Base-by-base conservation (phyloP, 64 coral and sea anemone genomes). In the Catalaphyllia jardinei region DNA sequence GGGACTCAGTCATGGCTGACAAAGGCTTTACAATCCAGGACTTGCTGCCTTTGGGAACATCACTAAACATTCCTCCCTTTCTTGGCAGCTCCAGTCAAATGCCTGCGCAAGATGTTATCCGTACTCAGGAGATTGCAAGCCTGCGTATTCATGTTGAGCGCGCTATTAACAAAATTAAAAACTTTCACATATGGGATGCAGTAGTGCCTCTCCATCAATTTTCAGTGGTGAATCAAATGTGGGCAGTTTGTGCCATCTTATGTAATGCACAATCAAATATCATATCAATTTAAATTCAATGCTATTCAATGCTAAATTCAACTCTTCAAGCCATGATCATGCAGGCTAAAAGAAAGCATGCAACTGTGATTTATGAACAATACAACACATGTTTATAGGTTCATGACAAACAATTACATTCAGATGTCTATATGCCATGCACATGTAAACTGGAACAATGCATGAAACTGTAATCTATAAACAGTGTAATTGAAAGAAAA, bases 151-250 rank as follows among this genome's bases (percentile, higher is more conserved):
- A 89, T 46, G 67, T 89, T 79, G 88, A 89, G 38, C 17, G 77
- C 10, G 88, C 88, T 49, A 91, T 92, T 46, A 92, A 92, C 75
- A 71, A 81, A 73, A 82, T 89, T 17, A 89, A 80, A 17, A 89
- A 89, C 54, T 80, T 80, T 54, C 15, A 25, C 19, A 74, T 57
- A 75, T 83, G 17, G 65, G 80, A 13, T 60, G 22, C 18, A 6
- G 71, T 88, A 33, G 60, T 61, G 12, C 86, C 86, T 8, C 50
- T 74, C 19, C 52, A 51, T 30, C 86, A 73, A n/a, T 59, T 88
- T 62, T 72, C n/a, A 27, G 3, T 88, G 12, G 86, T 69, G 15
- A 88, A 88, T 87, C 84, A 87, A 52, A 76, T 62, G 72, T 31
- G 51, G 86, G 60, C n/a, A 76, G 42, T 4, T 29, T 88, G 86